phyloP scores from a whole-genome alignment of 2,113 vertebrate genomes.

The Eublepharis macularius region DNA sequence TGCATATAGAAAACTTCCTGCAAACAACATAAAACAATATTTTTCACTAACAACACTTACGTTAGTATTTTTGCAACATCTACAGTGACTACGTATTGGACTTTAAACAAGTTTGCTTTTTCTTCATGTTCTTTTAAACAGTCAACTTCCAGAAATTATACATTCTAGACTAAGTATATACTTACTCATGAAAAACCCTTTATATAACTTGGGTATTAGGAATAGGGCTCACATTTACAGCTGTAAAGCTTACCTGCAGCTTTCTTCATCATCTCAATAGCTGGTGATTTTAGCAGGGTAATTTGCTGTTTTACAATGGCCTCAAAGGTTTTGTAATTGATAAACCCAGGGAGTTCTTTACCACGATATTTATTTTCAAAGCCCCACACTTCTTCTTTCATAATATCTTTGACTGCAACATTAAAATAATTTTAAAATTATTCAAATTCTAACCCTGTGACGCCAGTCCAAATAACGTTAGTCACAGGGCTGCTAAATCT shows the following conservation, averaged over 20 bases:
- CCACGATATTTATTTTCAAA: slow-evolving; percentile 79
- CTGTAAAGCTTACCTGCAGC: slow-evolving; percentile 43
- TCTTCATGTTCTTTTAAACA: not conserved
- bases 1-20: no score
- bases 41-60: no score
- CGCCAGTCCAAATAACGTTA: not conserved
- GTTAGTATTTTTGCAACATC: not conserved
- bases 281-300: slow-evolving; percentile 73
- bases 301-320: slow-evolving; percentile 75
- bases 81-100: not conserved
- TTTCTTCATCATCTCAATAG: slow-evolving; percentile 69
- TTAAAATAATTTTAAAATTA: not conserved
- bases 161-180: not conserved
- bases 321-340: slow-evolving; percentile 83
- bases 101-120: not conserved
- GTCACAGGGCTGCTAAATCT: not conserved
- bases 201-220: not conserved
- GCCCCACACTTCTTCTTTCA: slow-evolving; percentile 61
- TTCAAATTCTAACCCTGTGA: not conserved
- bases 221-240: not conserved
- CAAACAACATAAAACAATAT: no score
- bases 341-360: slow-evolving; percentile 81
- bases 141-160: not conserved
- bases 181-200: not conserved
- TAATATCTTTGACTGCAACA: slow-evolving; percentile 60